These are phyloP conservation scores for Coracopsis vasa DNA, from an alignment of 2,113 vertebrate genomes.

Conservation along the genomic window DNA sequence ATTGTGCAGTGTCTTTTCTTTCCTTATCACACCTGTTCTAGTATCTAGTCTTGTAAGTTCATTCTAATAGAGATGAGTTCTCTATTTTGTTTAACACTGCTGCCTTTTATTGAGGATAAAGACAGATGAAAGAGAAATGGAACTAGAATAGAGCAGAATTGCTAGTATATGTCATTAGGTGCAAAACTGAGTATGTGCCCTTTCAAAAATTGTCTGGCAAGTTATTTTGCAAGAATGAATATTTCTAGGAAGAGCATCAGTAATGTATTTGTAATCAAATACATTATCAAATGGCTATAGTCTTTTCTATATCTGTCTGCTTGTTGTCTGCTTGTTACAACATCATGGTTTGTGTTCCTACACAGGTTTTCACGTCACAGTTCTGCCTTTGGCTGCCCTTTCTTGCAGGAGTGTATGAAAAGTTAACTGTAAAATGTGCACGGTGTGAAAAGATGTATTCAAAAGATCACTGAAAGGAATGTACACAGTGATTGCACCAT, in stretches of 20 bases:
- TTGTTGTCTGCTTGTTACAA: not conserved
- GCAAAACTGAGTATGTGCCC: not conserved
- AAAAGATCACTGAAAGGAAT: not conserved
- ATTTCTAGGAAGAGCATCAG: not conserved
- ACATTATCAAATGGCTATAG: not conserved
- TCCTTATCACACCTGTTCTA: not conserved
- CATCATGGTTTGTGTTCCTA: accelerated
- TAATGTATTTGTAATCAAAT: not conserved
- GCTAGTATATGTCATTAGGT: not conserved
- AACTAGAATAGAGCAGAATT: not conserved
- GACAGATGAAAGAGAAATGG: not conserved
- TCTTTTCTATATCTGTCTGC: not conserved
- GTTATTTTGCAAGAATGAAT: not conserved
- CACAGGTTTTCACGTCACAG: not conserved
- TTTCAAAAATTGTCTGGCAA: not conserved
- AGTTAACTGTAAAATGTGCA: not conserved
- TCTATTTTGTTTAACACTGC: not conserved
- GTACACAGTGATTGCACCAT: not conserved
- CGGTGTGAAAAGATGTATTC: not conserved
- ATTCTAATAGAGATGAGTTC: not conserved
- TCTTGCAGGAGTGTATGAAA: not conserved
- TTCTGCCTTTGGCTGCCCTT: not conserved
- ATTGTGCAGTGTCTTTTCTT: not conserved
- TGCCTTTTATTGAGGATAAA: not conserved
- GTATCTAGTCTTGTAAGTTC: not conserved